Evolutionary conservation across 2,113 vertebrate genomes (phyloP).

Genomic region (Micronycteris hirsuta): DNA sequence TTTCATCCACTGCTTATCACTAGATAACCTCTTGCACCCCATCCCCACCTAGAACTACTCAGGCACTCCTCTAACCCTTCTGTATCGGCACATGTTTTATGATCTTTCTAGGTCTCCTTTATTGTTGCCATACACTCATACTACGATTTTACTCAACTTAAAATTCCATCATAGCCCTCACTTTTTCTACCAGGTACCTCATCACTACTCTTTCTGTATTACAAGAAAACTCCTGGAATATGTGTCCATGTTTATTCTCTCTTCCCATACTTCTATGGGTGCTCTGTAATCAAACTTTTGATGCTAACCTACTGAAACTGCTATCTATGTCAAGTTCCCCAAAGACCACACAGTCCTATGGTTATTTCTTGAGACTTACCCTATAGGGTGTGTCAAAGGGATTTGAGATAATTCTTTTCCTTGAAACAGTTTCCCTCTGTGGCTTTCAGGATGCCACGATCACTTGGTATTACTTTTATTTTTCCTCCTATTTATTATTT

Average conservation of each 20-base stretch:
- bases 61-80: no score
- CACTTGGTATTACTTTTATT: rapidly evolving
- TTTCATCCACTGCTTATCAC: rapidly evolving
- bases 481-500: neutral
- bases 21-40: no score
- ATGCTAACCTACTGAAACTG: neutral
- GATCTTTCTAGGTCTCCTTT: neutral
- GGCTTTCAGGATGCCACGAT: neutral
- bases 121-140: rapidly evolving
- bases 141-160: neutral
- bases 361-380: neutral
- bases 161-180: neutral
- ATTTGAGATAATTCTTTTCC: neutral
- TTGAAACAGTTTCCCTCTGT: neutral
- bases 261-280: neutral
- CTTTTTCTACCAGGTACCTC: neutral
- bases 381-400: neutral
- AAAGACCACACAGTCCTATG: neutral
- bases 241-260: no score
- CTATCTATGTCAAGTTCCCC: no score
- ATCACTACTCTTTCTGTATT: neutral
- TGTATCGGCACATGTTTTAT: no score
- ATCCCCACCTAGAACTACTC: neutral
- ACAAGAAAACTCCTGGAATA: neutral
- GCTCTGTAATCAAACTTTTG: neutral